These are phyloP conservation scores for Pimpla rufipes DNA, from an alignment of 2,888 invertebrate genomes.

Conservation along the genomic window DNA sequence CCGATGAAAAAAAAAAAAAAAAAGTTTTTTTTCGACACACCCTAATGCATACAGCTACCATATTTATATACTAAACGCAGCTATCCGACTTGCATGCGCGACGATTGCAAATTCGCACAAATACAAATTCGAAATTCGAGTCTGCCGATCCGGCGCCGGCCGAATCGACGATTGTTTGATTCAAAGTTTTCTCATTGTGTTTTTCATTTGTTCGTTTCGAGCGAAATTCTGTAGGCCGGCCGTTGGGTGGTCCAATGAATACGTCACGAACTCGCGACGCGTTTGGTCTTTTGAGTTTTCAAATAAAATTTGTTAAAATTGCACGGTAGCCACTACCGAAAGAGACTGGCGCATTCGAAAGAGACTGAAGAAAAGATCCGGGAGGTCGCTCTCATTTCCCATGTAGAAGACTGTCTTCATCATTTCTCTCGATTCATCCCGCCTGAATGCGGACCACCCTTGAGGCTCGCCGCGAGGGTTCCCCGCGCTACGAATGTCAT, in stretches of 20 bases:
- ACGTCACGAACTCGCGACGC: background rate
- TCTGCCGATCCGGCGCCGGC: background rate
- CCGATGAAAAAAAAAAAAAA: no score
- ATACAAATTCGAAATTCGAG: background rate
- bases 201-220: background rate
- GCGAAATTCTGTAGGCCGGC: background rate
- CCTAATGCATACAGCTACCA: no score
- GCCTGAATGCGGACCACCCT: constrained; percentile 42
- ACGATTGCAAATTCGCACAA: no score
- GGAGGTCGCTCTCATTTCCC: constrained; percentile 14
- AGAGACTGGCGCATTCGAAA: constrained; percentile 21
- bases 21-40: no score
- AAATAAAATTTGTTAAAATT: constrained; percentile 38
- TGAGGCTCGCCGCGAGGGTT: constrained; percentile 19
- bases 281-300: background rate
- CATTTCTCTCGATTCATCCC: constrained; percentile 49
- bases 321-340: constrained; percentile 31
- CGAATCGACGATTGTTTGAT: background rate
- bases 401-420: constrained; percentile 1
- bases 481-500: constrained; percentile 72
- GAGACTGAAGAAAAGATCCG: constrained; percentile 41
- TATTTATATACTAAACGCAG: no score
- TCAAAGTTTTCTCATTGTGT: background rate
- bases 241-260: background rate
- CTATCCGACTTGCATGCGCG: no score